A percentile compares a stretch with the other conserved stretches of the same genome.
Evolutionary conservation across 2,888 invertebrate genomes (phyloP).

Genomic region (Dioctria linearis): DNA sequence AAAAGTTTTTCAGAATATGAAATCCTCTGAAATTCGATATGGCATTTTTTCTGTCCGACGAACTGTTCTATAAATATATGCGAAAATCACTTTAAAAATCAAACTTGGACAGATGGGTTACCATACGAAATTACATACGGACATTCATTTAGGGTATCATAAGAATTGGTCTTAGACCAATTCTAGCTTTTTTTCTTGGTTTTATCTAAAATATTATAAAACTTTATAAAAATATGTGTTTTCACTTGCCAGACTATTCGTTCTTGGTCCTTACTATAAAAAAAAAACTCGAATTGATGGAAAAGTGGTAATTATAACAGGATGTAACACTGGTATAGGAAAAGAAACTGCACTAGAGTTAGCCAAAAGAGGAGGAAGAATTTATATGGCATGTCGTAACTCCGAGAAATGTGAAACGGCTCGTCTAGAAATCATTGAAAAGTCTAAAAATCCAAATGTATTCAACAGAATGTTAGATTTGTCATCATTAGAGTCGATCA

Average conservation of each 20-base stretch:
- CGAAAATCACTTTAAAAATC: too few species aligned
- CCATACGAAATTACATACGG: too few species aligned
- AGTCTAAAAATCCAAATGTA: constrained; percentile 79
- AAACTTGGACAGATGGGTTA: too few species aligned
- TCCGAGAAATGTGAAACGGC: constrained; percentile 61
- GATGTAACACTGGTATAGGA: constrained; percentile 84
- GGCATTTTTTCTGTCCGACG: too few species aligned
- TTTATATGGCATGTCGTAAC: constrained; percentile 50
- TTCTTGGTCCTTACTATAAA: constrained; percentile 54
- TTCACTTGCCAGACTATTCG: constrained; percentile 7
- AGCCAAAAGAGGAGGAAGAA: constrained; percentile 79
- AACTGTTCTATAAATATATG: too few species aligned
- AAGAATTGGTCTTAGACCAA: too few species aligned
- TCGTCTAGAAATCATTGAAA: constrained; percentile 79
- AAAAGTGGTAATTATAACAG: constrained; percentile 80
- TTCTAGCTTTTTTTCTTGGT: too few species aligned
- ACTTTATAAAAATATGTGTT: too few species aligned
- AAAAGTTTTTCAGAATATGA: too few species aligned
- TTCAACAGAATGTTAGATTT: constrained; percentile 73
- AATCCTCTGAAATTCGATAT: too few species aligned
- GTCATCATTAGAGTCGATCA: constrained; percentile 70
- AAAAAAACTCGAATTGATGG: constrained; percentile 70
- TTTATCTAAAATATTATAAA: too few species aligned
- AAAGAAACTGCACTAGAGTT: constrained; percentile 78
- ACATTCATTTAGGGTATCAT: too few species aligned